These are phyloP conservation scores for Acromyrmex heyeri DNA, from an alignment of 1,140 invertebrate species.

Conservation along the genomic window DNA sequence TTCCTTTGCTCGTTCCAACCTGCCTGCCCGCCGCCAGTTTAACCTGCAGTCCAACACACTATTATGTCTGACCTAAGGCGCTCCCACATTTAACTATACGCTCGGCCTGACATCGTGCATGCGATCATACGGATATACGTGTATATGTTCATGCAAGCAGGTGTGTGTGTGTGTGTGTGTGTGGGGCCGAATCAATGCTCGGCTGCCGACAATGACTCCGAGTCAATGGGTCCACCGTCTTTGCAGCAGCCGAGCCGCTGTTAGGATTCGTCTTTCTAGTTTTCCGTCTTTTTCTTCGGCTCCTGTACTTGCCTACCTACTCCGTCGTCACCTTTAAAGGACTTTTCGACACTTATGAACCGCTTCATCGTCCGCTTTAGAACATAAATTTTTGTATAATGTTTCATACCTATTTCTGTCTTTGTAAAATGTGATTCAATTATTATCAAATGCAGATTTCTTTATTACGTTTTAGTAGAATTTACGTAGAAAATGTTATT, in stretches of 20 bases:
- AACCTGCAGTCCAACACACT: conserved; percentile 84
- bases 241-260: neutral
- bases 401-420: neutral
- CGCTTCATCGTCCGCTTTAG: neutral
- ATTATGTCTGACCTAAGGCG: conserved; percentile 84
- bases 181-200: neutral
- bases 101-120: conserved; percentile 18
- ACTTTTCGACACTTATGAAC: neutral
- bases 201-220: conserved; percentile 56
- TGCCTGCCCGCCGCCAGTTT: conserved; percentile 81
- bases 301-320: neutral
- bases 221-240: conserved; percentile 64
- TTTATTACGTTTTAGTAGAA: neutral
- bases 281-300: conserved; percentile 14
- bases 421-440: neutral
- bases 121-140: neutral
- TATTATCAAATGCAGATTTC: neutral
- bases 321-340: neutral
- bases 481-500: too few species aligned
- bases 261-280: conserved; percentile 27
- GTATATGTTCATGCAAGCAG: neutral
- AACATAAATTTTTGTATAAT: neutral
- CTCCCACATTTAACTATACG: conserved; percentile 84
- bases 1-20: conserved; percentile 83
- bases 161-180: neutral